These are phyloP conservation scores for Rhopilema esculentum DNA, from an alignment of 30 jellyfish, hydroid and myxozoan species.

Conservation along the genomic window DNA sequence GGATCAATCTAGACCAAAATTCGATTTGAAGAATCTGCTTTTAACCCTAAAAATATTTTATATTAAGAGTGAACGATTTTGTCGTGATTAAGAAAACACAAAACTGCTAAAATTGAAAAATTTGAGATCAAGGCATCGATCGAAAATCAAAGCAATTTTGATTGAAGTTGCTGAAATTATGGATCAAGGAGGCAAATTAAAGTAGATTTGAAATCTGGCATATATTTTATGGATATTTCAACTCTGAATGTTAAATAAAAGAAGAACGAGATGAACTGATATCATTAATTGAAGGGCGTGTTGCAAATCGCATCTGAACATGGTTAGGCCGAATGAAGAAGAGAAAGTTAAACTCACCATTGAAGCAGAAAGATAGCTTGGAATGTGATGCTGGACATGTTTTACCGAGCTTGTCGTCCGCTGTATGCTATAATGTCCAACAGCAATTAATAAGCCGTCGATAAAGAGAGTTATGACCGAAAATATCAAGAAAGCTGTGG, in stretches of 20 bases:
- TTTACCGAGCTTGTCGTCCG: slow-evolving; percentile 41
- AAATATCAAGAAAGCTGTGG: not conserved
- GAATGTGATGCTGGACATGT: slow-evolving; percentile 55
- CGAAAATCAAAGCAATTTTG: not conserved
- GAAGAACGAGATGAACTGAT: not conserved
- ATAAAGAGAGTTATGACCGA: slow-evolving; percentile 16
- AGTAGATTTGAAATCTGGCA: no score
- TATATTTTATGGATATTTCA: no score
- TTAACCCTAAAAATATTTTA: not conserved
- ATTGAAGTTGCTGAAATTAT: no score
- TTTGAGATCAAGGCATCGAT: not conserved
- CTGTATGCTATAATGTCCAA: slow-evolving; percentile 71
- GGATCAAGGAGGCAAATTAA: no score
- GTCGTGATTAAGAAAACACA: not conserved
- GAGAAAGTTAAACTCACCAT: slow-evolving; percentile 37
- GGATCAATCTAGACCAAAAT: not conserved
- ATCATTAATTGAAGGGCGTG: not conserved
- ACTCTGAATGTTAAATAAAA: no score
- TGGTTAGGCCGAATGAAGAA: not conserved
- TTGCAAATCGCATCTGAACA: not conserved
- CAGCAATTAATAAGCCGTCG: slow-evolving; percentile 51
- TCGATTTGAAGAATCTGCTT: not conserved
- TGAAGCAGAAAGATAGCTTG: slow-evolving; percentile 43
- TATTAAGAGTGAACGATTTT: not conserved
- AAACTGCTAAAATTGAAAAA: not conserved